Evolutionary conservation across 2,888 invertebrate genomes (phyloP).

Genomic region (Zeuzera pyrina): DNA sequence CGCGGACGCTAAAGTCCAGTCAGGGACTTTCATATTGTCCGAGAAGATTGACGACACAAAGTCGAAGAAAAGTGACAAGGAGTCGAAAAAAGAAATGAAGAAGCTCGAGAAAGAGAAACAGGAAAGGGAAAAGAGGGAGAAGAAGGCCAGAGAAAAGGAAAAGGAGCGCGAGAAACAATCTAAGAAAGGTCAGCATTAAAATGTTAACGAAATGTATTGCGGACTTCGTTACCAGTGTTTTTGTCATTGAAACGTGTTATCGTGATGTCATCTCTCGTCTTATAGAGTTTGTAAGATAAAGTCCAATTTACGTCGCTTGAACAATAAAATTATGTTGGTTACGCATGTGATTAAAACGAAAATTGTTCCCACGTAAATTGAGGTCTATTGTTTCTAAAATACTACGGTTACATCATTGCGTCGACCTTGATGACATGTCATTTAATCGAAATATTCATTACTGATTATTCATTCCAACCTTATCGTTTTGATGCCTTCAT

Average conservation of each 20-base stretch:
- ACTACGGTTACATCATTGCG: conserved; percentile 45
- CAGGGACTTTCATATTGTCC: conserved; percentile 70
- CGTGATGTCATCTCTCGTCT: conserved; percentile 46
- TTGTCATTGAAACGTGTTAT: conserved; percentile 23
- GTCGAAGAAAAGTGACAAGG: conserved; percentile 61
- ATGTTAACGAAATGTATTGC: background rate
- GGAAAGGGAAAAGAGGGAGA: conserved; percentile 64
- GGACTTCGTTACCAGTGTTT: conserved; percentile 1
- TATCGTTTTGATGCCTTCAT: too few relatives aligned
- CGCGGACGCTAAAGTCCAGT: conserved; percentile 50
- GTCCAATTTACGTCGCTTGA: conserved; percentile 22
- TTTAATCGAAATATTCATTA: conserved; percentile 37
- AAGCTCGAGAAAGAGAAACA: conserved; percentile 63
- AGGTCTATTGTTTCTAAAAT: too few relatives aligned
- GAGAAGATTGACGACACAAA: conserved; percentile 71
- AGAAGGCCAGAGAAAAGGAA: conserved; percentile 67
- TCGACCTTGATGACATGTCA: conserved; percentile 47
- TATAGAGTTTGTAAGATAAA: conserved; percentile 29
- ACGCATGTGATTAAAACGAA: too few relatives aligned
- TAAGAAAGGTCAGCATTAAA: conserved; percentile 49
- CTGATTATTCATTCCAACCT: conserved; percentile 29
- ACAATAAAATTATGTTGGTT: conserved; percentile 29
- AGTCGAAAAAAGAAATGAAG: conserved; percentile 68
- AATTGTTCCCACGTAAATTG: too few relatives aligned
- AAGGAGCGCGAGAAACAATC: conserved; percentile 59